Conservation (phyloP, 2,113 vertebrate genomes). For the Platysteira castanea region DNA sequence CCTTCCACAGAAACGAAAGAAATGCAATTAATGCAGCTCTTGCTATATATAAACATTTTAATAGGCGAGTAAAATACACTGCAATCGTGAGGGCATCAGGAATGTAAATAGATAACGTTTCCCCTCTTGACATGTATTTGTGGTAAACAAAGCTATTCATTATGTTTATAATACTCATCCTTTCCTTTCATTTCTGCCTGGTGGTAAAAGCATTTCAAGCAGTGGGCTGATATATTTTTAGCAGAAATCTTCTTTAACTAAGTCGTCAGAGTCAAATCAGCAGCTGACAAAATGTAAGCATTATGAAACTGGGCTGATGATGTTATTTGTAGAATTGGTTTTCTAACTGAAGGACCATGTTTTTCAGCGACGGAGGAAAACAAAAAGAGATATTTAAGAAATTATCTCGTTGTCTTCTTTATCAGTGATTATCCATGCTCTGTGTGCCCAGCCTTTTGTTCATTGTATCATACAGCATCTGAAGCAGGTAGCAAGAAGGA, state of each 20-base stretch:
- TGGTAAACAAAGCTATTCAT: background rate
- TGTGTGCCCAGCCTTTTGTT: background rate
- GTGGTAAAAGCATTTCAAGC: background rate
- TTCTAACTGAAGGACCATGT: background rate
- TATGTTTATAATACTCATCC: background rate
- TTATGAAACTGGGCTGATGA: background rate
- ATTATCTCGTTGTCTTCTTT: background rate
- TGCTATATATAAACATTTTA: background rate
- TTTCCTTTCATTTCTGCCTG: background rate
- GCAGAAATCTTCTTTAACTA: constrained; percentile 33
- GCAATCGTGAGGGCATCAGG: background rate
- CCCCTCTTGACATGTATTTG: background rate
- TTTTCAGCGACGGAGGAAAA: background rate
- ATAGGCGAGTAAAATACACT: background rate
- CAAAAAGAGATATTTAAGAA: background rate
- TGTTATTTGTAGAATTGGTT: background rate
- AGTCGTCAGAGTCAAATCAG: background rate
- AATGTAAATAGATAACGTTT: background rate
- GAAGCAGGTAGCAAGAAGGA: background rate
- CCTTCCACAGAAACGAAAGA: background rate
- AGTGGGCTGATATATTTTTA: background rate
- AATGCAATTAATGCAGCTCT: background rate
- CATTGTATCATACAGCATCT: background rate
- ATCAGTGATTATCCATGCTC: background rate
- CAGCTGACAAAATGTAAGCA: constrained; percentile 24